Percentiles rank a stretch among this genome's conserved stretches.
Evolutionary conservation across 2,797 vertebrate species (phyloP).

Genomic region (Liparis tanakae): DNA sequence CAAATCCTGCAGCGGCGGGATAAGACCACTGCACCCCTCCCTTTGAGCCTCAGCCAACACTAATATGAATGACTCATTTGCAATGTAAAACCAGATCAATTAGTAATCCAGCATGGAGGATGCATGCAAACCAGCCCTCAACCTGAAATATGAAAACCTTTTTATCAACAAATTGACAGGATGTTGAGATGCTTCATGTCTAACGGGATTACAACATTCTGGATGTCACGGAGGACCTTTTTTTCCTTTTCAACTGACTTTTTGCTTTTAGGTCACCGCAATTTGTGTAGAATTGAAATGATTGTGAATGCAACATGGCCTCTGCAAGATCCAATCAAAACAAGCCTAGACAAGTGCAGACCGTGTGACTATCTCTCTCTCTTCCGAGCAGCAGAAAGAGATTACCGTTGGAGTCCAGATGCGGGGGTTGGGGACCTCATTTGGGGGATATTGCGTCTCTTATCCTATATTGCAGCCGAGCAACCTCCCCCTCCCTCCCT

Average conservation of each 20-base stretch:
- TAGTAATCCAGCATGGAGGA: slow-evolving; percentile 73
- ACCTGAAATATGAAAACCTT: slow-evolving; percentile 60
- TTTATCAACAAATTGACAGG: slow-evolving; percentile 31
- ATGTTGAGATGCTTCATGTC: slow-evolving; percentile 37
- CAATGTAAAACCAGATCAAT: slow-evolving; percentile 85
- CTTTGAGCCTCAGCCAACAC: slow-evolving; percentile 77
- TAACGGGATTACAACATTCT: slow-evolving; percentile 64
- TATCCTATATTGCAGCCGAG: slow-evolving; percentile 43
- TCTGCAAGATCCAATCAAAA: slow-evolving; percentile 11
- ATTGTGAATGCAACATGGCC: slow-evolving; percentile 14
- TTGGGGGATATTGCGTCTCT: slow-evolving; percentile 39
- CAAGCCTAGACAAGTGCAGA: slow-evolving; percentile 2
- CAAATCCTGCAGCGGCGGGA: slow-evolving; percentile 80
- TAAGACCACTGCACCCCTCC: slow-evolving; percentile 74
- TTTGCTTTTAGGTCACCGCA: slow-evolving; percentile 35
- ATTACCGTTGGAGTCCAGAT: slow-evolving; percentile 37
- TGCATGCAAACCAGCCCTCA: slow-evolving; percentile 62
- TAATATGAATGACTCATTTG: slow-evolving; percentile 84
- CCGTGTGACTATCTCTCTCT: slow-evolving; percentile 18
- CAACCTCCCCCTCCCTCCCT: slow-evolving; percentile 19
- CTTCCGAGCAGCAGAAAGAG: slow-evolving; percentile 21
- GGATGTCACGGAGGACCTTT: slow-evolving; percentile 17
- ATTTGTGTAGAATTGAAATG: slow-evolving; percentile 18
- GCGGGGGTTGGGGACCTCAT: slow-evolving; percentile 48
- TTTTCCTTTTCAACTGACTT: neutral